These are phyloP conservation scores for Gorsachius goisagi DNA, from an alignment of 2,113 vertebrate species.

Conservation along the genomic window DNA sequence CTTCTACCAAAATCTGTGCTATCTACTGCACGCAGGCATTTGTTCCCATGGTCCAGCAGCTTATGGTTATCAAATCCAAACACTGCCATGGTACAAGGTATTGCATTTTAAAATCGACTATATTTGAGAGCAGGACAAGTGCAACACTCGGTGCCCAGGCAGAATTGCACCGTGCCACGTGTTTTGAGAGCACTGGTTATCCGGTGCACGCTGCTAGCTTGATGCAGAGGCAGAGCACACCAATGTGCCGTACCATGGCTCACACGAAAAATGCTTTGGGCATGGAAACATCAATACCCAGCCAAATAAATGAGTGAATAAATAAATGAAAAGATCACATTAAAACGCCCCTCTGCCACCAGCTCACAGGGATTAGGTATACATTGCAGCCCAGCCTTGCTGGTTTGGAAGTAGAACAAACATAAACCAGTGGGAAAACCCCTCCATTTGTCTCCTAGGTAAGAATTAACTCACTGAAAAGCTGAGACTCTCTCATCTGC, in stretches of 20 bases:
- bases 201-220: rapidly evolving
- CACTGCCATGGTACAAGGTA: rapidly evolving
- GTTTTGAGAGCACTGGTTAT: neutral
- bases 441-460: neutral
- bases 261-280: neutral
- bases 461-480: neutral
- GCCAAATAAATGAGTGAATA: neutral
- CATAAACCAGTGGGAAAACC: neutral
- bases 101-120: neutral
- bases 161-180: rapidly evolving
- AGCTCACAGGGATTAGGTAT: neutral
- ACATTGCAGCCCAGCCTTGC: neutral
- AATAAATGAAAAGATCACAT: neutral
- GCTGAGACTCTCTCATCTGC: neutral
- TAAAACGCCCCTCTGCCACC: neutral
- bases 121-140: neutral
- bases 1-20: neutral
- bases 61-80: neutral
- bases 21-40: rapidly evolving
- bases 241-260: rapidly evolving
- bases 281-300: neutral
- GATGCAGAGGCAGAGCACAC: neutral
- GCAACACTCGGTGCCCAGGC: neutral
- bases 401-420: neutral
- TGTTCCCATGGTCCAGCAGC: neutral